Conservation (phyloP, 2,797 vertebrate genomes). For the Cacajao melanocephalus region DNA sequence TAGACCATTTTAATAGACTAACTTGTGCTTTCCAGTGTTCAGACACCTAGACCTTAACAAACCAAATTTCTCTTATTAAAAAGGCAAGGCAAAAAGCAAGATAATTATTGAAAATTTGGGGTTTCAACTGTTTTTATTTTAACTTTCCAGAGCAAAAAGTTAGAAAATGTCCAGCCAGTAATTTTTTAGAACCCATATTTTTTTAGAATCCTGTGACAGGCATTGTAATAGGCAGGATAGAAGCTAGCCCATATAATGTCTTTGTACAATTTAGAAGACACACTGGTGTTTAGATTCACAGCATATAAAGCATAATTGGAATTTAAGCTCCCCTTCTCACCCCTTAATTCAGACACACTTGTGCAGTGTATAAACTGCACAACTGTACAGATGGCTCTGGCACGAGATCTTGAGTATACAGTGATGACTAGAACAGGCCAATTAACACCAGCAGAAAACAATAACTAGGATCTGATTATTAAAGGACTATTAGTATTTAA, state of each 20-base stretch:
- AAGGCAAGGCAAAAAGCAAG: conserved; percentile 2
- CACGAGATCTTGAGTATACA: not conserved
- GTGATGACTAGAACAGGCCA: not conserved
- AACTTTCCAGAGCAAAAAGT: not conserved
- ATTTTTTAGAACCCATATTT: not conserved
- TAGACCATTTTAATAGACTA: not conserved
- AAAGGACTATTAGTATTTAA: not conserved
- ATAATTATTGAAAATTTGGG: not conserved
- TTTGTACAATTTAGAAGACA: not conserved
- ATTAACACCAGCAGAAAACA: not conserved
- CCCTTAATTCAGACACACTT: not conserved
- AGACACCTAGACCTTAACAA: not conserved
- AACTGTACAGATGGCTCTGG: not conserved
- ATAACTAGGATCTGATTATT: not conserved
- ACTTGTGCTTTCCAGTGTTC: not conserved
- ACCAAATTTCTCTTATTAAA: not conserved
- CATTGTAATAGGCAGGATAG: not conserved
- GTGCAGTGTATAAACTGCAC: not conserved
- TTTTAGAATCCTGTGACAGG: not conserved
- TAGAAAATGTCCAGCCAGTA: not conserved
- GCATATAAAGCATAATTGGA: not conserved
- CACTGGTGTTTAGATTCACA: not conserved
- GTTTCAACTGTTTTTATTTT: conserved; percentile 6
- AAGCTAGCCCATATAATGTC: not conserved
- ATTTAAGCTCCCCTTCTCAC: not conserved